phyloP scores from a whole-genome alignment of 2,113 vertebrate genomes.

The Illadopsis cleaveri region DNA sequence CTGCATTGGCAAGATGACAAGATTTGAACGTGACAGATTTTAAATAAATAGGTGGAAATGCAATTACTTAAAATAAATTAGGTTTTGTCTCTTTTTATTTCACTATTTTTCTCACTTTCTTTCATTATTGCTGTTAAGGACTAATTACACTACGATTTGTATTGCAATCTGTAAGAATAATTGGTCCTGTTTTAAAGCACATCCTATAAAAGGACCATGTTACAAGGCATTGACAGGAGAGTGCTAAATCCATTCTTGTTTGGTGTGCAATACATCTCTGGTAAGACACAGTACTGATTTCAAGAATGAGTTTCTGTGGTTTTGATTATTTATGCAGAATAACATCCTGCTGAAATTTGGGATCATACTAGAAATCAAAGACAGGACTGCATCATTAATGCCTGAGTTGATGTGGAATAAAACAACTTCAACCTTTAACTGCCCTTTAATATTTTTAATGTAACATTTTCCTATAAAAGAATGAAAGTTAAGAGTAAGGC shows the following conservation, averaged over 20 bases:
- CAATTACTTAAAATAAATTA: conserved; percentile 53
- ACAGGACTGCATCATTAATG: not conserved
- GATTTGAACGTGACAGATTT: conserved; percentile 48
- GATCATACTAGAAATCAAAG: not conserved
- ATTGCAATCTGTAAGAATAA: not conserved
- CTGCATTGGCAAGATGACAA: conserved; percentile 51
- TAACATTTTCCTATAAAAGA: not conserved
- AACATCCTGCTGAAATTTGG: not conserved
- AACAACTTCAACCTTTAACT: not conserved
- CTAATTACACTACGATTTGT: not conserved
- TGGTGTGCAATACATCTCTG: not conserved
- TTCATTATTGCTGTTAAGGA: not conserved
- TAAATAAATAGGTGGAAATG: conserved; percentile 65
- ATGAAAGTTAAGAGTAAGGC: not conserved
- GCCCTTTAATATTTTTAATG: not conserved
- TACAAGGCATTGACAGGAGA: not conserved
- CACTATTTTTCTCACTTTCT: conserved; percentile 38
- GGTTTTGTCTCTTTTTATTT: not conserved
- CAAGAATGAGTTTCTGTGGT: not conserved
- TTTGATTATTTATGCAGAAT: not conserved
- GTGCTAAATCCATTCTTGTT: not conserved
- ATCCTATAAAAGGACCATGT: not conserved
- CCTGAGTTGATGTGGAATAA: not conserved
- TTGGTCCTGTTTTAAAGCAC: not conserved
- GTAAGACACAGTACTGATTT: not conserved